Evolutionary conservation across 2,797 vertebrate genomes (phyloP), one percentile per base, ranked within the genome.

Genomic region (Gymnothorax reevesii): DNA sequence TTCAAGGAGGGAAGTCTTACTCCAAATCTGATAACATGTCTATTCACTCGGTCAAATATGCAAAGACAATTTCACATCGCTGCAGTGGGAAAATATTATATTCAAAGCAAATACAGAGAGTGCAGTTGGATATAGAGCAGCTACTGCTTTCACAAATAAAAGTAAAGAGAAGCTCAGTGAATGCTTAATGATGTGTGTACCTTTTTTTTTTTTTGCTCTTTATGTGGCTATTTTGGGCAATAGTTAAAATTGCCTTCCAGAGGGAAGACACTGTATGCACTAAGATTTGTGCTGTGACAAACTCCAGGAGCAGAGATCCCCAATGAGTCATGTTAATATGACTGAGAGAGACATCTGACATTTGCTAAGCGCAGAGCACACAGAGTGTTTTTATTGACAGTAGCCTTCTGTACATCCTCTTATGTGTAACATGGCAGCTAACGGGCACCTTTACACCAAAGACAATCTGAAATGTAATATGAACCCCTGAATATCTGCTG

Each of bases 331-430:
- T 57, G 66, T 69, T 77, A 57, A 42, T 71, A 73, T 13, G 17
- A 49, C 82, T 62, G 69, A 25, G 55, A 87, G 55, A 55, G 83
- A 87, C 73, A 87, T 87, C 57, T 83, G 64, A 83, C 77, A 84
- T 87, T 87, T 83, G 82, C 54, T 33, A 73, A 87, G 86, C 42
- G 57, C 66, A 87, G 57, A 49, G 82, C 20, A 27, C 66, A 87
- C 57, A 84, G n/a, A 87, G 22, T 77, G 79, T 82, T 82, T 86
- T 27, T 57, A 82, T 71, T 83, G 85, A 86, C 17, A 80, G 52
- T 80, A 55, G n/a, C n/a, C n/a, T n/a, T n/a, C 77, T 20, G 33
- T 42, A 2, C 33, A 69, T 25, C 54, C 49, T 86, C 79, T 33
- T 83, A 52, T 55, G 55, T 52, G 33, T 55, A 66, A 57, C 79